A percentile compares a stretch with the other conserved stretches of the same genome.
These are phyloP conservation scores for Acanthurus leucopareius DNA, from an alignment of 2,797 vertebrate genomes.

Conservation along the genomic window DNA sequence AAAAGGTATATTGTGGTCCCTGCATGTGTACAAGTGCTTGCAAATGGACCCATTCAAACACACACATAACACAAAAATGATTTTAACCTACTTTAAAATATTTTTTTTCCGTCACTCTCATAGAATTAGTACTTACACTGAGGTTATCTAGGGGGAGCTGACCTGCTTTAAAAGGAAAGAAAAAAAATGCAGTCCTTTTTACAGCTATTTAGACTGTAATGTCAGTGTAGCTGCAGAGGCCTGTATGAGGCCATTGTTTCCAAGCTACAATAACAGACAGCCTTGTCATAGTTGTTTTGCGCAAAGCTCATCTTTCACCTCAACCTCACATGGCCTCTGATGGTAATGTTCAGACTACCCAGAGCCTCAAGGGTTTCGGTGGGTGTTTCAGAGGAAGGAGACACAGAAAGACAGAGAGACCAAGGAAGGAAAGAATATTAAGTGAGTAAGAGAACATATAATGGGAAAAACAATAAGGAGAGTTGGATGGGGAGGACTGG, in stretches of 20 bases:
- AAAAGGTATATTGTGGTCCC: slow-evolving; percentile 15
- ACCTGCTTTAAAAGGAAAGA: slow-evolving; percentile 70
- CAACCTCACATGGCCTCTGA: slow-evolving; percentile 70
- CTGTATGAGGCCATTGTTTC: slow-evolving; percentile 60
- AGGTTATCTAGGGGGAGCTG: slow-evolving; percentile 73
- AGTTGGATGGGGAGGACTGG: slow-evolving; percentile 48
- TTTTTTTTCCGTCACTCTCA: slow-evolving; percentile 49
- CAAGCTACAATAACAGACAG: slow-evolving; percentile 57
- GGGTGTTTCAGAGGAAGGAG: slow-evolving; percentile 60
- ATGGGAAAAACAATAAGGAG: slow-evolving; percentile 68
- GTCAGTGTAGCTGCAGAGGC: slow-evolving; percentile 43
- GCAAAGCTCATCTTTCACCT: slow-evolving; percentile 69
- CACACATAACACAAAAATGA: slow-evolving; percentile 32
- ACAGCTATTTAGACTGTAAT: slow-evolving; percentile 50
- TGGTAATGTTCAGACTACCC: slow-evolving; percentile 62
- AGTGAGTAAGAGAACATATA: slow-evolving; percentile 58
- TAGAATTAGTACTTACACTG: slow-evolving; percentile 68
- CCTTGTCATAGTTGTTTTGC: slow-evolving; percentile 62
- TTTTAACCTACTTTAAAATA: slow-evolving; percentile 60
- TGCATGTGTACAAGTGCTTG: not conserved
- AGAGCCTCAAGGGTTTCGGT: slow-evolving; percentile 62
- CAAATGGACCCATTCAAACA: not conserved
- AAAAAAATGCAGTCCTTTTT: slow-evolving; percentile 50
- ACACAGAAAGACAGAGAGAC: slow-evolving; percentile 53
- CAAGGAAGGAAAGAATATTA: slow-evolving; percentile 60